Base-by-base conservation (phyloP, 2,797 vertebrate species). In the Cossypha niveicapilla region DNA sequence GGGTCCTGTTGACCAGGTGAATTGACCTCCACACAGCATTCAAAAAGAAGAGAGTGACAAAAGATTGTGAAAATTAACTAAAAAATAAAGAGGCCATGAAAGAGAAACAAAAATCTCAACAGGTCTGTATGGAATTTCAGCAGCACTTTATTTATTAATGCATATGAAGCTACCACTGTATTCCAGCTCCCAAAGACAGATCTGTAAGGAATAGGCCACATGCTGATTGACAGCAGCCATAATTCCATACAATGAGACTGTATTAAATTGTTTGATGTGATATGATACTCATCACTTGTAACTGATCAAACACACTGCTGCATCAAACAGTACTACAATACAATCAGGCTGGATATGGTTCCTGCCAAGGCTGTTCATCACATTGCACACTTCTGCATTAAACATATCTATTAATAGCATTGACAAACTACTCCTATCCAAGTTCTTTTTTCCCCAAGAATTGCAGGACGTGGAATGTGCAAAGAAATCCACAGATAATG, bases 151-250 rank as follows among this genome's bases (percentile, higher is more conserved):
- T 97, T 98, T 98, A 98, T 97, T 97, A 98, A 97, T 97, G 96
- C 89, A 41, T 83, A 79, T 74, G 83, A 96, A 97, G 86, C 94
- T 96, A 79, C 96, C 96, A 87, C 94, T 90, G 97, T 96, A 75
- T 87, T 61, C 47, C 82, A 48, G 86, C 92, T 93, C 96, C 92
- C 96, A 95, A 94, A 97, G 96, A 95, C 89, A 94, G 96, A 93
- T 97, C 97, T 97, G 97, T 88, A 75, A 98, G 97, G 97, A 94
- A 96, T 88, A 97, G 96, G 94, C 95, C 96, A 94, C 89, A 94
- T 88, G 96, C 92, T 98, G 98, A 98, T 97, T 98, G 97, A 98
- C 97, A 98, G 98, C 96, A 98, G 98, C 98, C 97, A 97, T 98
- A 98, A 98, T 98, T 98, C 97, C 96, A 96, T 97, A 97, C 97